These are phyloP conservation scores for Gymnogyps californianus DNA, from an alignment of 2,113 vertebrate genomes.

Conservation along the genomic window DNA sequence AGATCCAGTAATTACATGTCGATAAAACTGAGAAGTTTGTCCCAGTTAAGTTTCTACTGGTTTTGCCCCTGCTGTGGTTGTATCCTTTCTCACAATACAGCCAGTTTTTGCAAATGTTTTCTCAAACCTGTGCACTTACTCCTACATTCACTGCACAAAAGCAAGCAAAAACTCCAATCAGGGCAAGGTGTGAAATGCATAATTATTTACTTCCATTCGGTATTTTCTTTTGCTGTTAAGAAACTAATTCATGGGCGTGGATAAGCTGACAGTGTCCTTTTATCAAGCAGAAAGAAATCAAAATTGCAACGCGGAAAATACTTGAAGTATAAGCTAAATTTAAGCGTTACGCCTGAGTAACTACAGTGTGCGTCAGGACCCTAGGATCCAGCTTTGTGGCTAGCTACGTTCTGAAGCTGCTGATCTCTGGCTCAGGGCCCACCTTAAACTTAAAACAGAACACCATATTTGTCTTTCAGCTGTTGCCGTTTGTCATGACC, in stretches of 20 bases:
- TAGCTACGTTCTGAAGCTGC: constrained; percentile 23
- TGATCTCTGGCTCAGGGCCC: constrained; percentile 65
- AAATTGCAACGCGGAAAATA: background rate
- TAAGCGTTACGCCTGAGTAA: background rate
- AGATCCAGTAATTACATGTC: background rate
- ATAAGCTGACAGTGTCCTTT: background rate
- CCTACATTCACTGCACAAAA: background rate
- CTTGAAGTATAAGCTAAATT: background rate
- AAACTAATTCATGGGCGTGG: background rate
- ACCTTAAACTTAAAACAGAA: constrained; percentile 48
- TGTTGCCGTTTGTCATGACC: constrained; percentile 66
- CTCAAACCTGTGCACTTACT: background rate
- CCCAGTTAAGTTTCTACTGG: background rate
- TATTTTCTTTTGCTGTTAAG: background rate
- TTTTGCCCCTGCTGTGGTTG: background rate
- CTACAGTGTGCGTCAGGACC: background rate
- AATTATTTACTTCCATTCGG: background rate
- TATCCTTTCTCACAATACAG: background rate
- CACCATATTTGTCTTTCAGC: constrained; percentile 73
- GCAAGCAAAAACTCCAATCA: background rate
- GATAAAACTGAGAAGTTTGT: background rate
- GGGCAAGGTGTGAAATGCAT: background rate
- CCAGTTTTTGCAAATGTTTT: background rate
- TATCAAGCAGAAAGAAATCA: background rate
- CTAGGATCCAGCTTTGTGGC: constrained; percentile 42